Percentiles rank a stretch among this genome's conserved stretches.
Conservation (phyloP, 2,113 vertebrate genomes). For the Gallinago media region DNA sequence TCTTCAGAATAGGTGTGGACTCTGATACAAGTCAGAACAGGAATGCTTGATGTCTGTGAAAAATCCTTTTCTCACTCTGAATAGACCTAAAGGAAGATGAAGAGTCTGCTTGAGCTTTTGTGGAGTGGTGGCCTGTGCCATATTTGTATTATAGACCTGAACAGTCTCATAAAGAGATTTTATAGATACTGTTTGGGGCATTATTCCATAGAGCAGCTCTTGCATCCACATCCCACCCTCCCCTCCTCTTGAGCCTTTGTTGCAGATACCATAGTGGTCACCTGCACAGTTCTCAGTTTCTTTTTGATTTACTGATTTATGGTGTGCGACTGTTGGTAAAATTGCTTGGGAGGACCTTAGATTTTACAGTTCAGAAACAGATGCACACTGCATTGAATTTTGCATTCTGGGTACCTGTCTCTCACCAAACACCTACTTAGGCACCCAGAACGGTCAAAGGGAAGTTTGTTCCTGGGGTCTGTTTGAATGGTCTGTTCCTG, state of each 20-base stretch:
- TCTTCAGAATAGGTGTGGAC: not conserved
- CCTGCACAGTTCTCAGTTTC: not conserved
- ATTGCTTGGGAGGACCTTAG: not conserved
- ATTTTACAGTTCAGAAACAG: not conserved
- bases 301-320: not conserved
- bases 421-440: not conserved
- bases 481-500: not conserved
- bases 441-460: not conserved
- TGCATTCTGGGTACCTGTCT: not conserved
- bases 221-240: not conserved
- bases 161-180: not conserved
- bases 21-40: not conserved
- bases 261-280: rapidly evolving
- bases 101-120: not conserved
- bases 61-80: not conserved
- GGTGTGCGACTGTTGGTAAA: not conserved
- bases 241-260: not conserved
- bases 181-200: not conserved
- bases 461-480: not conserved
- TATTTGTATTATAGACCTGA: not conserved
- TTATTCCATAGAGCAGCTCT: not conserved
- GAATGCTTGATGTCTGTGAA: not conserved
- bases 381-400: not conserved
- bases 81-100: not conserved
- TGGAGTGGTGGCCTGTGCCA: not conserved